Base-by-base conservation (phyloP, 2,797 vertebrate species). In the Crax fasciolata region DNA sequence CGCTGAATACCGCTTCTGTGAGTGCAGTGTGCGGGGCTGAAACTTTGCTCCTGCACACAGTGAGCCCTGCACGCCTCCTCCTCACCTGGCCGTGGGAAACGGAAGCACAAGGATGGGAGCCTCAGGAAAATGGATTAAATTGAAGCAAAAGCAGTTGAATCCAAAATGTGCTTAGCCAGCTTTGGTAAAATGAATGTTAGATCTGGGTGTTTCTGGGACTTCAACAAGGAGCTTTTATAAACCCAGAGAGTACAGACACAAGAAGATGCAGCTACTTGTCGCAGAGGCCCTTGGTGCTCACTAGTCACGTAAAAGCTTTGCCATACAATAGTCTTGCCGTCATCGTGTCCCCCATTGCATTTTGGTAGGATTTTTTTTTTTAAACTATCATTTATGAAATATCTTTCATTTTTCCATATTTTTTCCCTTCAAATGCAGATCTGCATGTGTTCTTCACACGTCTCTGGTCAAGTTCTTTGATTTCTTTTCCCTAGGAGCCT, bases 401-500 rank as follows among this genome's bases (percentile, higher is more conserved):
- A 3, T 35, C 11, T 72, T 91, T 5, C 14, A 9, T 12, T 49
- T 54, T 54, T 35, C 8, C 2, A 7, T 6, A 8, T 61, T 44
- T 30, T 46, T 46, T 46, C 14, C 20, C 2, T 6, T 87, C 30
- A 13, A 0, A n/a, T 65, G 7, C 52, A 7, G 21, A 2, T 58
- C 85, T 91, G 16, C 6, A 8, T 30, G 4, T 5, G 21, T 76
- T 71, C 23, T 49, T 65, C 48, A 68, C 20, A 30, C 25, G 59
- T 82, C 18, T 61, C 17, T 43, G 16, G 18, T 41, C 25, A 16
- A 54, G 48, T 44, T 72, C 9, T 65, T 71, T 62, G n/a, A n/a
- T 89, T 93, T 90, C 74, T 92, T 96, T 95, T 87, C 68, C 63
- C 38, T 58, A 63, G 46, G 54, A 91, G 72, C n/a, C 27, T 55